A percentile compares a stretch with the other conserved stretches of the same genome.
These are phyloP conservation scores for Drosophila kurseongensis DNA, from an alignment of 1,140 invertebrate species.

Conservation along the genomic window DNA sequence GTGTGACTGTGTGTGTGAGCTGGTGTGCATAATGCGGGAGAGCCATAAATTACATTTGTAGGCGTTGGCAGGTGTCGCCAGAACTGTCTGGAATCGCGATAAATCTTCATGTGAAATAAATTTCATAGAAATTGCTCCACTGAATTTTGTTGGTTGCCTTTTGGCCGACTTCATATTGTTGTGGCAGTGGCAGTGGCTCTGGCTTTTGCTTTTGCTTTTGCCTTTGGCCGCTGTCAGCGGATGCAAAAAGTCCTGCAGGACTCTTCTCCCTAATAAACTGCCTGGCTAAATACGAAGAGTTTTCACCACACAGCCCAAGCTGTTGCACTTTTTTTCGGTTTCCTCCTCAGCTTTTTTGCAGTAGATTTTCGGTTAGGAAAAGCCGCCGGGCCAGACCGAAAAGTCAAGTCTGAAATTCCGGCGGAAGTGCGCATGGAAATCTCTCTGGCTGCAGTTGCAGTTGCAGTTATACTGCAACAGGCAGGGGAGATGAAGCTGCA, in stretches of 20 bases:
- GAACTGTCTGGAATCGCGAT: constrained; percentile 85
- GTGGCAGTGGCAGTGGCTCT: constrained; percentile 15
- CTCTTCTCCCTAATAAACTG: constrained; percentile 66
- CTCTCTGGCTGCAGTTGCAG: constrained; percentile 15
- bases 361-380: constrained; percentile 36
- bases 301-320: constrained; percentile 49
- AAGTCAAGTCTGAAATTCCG: constrained; percentile 76
- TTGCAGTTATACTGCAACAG: background rate
- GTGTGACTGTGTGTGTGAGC: constrained; percentile 42
- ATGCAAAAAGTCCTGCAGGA: constrained; percentile 77
- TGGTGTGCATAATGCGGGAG: constrained; percentile 81
- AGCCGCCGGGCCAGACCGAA: constrained; percentile 58
- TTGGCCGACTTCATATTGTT: constrained; percentile 60
- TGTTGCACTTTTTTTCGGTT: constrained; percentile 64
- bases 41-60: constrained; percentile 85
- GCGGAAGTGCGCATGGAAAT: constrained; percentile 72
- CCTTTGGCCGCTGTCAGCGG: constrained; percentile 52
- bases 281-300: constrained; percentile 33
- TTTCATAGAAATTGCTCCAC: constrained; percentile 85
- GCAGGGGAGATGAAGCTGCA: constrained; percentile 24
- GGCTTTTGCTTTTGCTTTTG: background rate
- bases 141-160: constrained; percentile 82
- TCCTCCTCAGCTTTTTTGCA: constrained; percentile 15
- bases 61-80: constrained; percentile 85
- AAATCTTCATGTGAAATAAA: constrained; percentile 85